Conservation (phyloP, 2,113 vertebrate genomes). For the Glaucidium brasilianum region DNA sequence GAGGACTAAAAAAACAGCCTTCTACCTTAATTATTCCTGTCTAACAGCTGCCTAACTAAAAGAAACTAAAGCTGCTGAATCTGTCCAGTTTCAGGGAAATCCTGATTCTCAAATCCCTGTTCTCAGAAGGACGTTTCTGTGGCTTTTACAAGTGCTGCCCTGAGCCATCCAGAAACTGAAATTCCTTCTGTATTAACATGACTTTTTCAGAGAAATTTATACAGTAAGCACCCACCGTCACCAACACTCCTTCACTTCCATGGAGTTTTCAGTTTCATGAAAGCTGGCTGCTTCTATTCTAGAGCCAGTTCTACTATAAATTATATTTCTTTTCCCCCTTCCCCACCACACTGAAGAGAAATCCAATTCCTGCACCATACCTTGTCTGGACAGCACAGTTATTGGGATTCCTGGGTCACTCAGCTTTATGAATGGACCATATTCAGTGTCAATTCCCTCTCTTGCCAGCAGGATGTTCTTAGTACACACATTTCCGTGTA, state of each 20-base stretch:
- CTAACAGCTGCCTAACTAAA: not conserved
- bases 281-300: not conserved
- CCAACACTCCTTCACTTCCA: not conserved
- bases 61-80: not conserved
- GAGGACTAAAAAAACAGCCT: not conserved
- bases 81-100: not conserved
- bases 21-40: not conserved
- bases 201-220: not conserved
- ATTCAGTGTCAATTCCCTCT: slow-evolving; percentile 82
- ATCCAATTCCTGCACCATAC: slow-evolving; percentile 43
- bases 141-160: not conserved
- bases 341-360: not conserved
- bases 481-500: slow-evolving; percentile 94
- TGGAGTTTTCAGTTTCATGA: not conserved
- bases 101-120: not conserved
- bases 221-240: not conserved
- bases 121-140: not conserved
- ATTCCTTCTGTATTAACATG: not conserved
- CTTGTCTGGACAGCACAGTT: slow-evolving; percentile 90
- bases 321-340: not conserved
- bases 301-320: not conserved
- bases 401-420: slow-evolving; percentile 95
- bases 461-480: slow-evolving; percentile 95
- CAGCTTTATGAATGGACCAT: slow-evolving; percentile 94
- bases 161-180: not conserved